Base-by-base conservation (phyloP, 2,888 invertebrate genomes). In the Metopia argyrocephala region DNA sequence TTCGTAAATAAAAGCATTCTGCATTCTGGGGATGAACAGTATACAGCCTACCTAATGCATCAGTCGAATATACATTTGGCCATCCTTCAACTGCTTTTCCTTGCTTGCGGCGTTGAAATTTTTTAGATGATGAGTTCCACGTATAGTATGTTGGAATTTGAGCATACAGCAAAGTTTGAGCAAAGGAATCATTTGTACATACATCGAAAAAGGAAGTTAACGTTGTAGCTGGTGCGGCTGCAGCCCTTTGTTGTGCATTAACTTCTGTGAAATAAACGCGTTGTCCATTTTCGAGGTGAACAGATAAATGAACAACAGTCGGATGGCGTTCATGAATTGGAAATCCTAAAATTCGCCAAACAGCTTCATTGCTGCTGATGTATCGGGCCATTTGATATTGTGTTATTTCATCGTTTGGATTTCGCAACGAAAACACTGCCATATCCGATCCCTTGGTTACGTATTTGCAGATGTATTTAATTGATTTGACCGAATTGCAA, bases 341-440 rank as follows among this genome's bases (percentile, higher is more conserved):
- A 31, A 7, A 31, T 31, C 45, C 56, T 21, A 68, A 57, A 9
- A 68, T 68, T 20, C 46, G 48, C 57, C 57, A 57, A 38, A 69
- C 18, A 61, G 68, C 71, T 38, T 65, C 65, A 71, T 66, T 76
- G 69, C 64, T 76, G 21, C 85, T 86, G 15, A 87, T 79, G 79
- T 87, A 87, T 46, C 87, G 54, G 20, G 76, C 82, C 28, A 76
- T 78, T 65, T 83, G 79, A 48, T 70, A 78, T 6, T 52, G 68
- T 28, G 61, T 54, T 38, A 83, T 38, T 75, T 80, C 76, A 20
- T 76, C 59, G 12, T 59, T 45, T 38, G 31, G 18, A 38, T 59
- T 59, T 38, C 12, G 31, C 38, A 38, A 7, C 45, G 21, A 66
- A 48, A 5, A 71, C 27, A 66, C 45, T 15, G 76, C 70, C 54